A percentile compares a stretch with the other conserved stretches of the same genome.
Conservation (phyloP, 2,113 vertebrate species). For the Lates calcarifer region DNA sequence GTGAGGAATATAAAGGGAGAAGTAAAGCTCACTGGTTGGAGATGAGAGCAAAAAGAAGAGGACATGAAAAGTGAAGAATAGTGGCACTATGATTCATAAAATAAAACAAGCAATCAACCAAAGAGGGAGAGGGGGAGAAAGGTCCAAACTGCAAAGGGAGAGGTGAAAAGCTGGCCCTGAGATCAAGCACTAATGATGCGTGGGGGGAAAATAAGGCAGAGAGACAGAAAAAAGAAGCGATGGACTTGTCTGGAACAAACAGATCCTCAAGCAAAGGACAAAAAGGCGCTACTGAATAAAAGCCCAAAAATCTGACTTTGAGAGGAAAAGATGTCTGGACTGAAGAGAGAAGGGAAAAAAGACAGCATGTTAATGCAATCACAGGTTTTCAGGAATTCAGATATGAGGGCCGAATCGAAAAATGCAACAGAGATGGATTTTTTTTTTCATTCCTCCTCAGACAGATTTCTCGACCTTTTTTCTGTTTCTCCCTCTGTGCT, state of each 20-base stretch:
- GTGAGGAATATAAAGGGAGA: conserved; percentile 57
- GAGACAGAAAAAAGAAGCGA: conserved; percentile 29
- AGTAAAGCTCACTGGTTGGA: conserved; percentile 27
- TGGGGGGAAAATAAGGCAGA: conserved; percentile 22
- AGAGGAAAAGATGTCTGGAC: conserved; percentile 31
- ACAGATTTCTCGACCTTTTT: conserved; percentile 43
- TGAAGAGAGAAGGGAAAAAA: neutral
- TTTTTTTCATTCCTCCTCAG: conserved; percentile 29
- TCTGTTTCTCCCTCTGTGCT: conserved; percentile 51
- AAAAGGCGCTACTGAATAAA: conserved; percentile 36
- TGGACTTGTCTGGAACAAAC: conserved; percentile 52
- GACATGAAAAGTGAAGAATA: conserved; percentile 51
- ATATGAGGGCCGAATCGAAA: conserved; percentile 33
- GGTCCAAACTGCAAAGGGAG: conserved; percentile 41
- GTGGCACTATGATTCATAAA: conserved; percentile 59
- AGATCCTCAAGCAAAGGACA: conserved; percentile 23
- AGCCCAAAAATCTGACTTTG: conserved; percentile 11
- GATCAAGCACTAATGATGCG: conserved; percentile 62
- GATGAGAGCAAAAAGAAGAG: conserved; percentile 16
- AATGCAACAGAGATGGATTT: conserved; percentile 51
- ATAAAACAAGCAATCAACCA: conserved; percentile 67
- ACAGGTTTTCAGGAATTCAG: conserved; percentile 55
- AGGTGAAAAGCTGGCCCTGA: conserved; percentile 58
- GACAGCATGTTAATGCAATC: conserved; percentile 70
- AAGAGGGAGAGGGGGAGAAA: conserved; percentile 13